Base-by-base conservation (phyloP, 2,888 invertebrate genomes). In the Seira musarum region DNA sequence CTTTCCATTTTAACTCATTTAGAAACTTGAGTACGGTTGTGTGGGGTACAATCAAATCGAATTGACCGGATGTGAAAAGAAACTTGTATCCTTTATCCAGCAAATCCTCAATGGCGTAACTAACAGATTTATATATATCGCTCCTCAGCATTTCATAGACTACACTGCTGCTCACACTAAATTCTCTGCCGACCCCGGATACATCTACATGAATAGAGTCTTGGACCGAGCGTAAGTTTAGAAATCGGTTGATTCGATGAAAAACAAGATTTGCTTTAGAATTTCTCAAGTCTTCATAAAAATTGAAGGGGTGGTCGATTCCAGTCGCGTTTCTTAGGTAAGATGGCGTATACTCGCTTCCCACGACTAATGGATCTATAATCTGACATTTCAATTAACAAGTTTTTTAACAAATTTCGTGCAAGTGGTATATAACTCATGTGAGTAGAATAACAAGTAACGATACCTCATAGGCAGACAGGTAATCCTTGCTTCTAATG, bases 1-100 rank as follows among this genome's bases (percentile, higher is more conserved):
- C 92, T n/a, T 90, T 91, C 90, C 95, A 96, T 61, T 93, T 91
- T 0, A 96, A 90, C 70, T 92, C 91, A 84, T 91, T 90, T 25
- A 97, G 89, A 88, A 94, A 96, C 88, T 94, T 94, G 22, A 93
- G 91, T 0, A 96, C 96, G 64, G 95, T 88, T 0, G 96, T 95
- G 89, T 96, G 95, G 0, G 96, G 95, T 0, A 96, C 95, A 82
- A 97, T 95, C 15, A 97, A 93, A 88, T 98, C 97, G 82, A 97
- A 88, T 88, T 97, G 97, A 0, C 97, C 97, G 87, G 93, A 96
- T 88, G 97, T 97, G 79, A 96, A 91, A 66, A 96, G 91, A 21
- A 96, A 92, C 88, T 91, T 90, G 87, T 93, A 94, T 85, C 92
- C 82, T 1, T 80, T 64, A 22, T 85, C 68, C 0, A 95, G 88